Base-by-base conservation (phyloP, 2,888 invertebrate species). In the Merodon equestris region DNA sequence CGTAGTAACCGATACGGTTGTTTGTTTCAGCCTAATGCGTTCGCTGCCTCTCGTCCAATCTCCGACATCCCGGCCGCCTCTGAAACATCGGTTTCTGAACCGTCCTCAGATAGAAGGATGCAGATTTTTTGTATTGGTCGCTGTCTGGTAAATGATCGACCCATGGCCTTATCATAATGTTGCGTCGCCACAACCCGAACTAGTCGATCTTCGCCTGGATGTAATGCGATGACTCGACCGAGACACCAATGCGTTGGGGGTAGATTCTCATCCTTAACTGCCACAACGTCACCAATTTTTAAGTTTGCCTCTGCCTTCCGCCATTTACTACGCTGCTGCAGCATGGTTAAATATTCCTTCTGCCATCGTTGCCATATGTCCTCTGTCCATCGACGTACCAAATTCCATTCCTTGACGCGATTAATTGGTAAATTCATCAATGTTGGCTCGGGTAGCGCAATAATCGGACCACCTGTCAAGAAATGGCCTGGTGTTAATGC, bases 171-270 rank as follows among this genome's bases (percentile, higher is more conserved):
- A 9, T 54, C 54, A 17, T 64, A 64, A 10, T 64, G 64, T n/a
- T 53, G 53, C 0, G 64, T 53, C 0, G 38, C 18, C 4, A 63
- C 57, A 4, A 83, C 82, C 54, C 84, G 56, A n/a, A 83, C 82
- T 0, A 81, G 51, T 12, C 82, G 82, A 64, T 85, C 84, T 9
- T 68, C n/a, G 40, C 84, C 83, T 12, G 83, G 83, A 47, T 81
- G 42, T 82, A 40, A 12, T 15, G 83, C 57, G 7, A 27, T 27
- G 27, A 27, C 27, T 27, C 27, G 27, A 27, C 27, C 27, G 53
- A 84, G 50, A n/a, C 54, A 67, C 85, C 85, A 86, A 9, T 82
- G 53, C 7, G 68, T 36, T 36, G 83, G 83, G n/a, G 82, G 83
- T 5, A 73, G 38, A 60, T 81, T 81, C 12, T 83, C 82, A n/a